Evolutionary conservation across 2,888 invertebrate genomes (phyloP).

Genomic region (Sphecodes monilicornis): DNA sequence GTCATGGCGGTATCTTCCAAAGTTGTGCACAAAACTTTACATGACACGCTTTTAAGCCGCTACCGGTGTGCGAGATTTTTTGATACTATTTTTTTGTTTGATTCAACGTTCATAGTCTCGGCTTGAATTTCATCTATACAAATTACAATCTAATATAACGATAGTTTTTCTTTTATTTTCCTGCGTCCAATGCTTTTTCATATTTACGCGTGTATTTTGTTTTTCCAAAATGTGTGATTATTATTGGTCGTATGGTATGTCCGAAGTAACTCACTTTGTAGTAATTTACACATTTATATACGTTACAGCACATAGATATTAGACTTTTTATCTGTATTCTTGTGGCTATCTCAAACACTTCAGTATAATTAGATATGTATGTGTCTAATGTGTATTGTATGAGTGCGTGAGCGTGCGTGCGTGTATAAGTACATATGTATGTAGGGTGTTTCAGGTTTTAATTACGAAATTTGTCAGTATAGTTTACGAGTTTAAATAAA

Average conservation of each 20-base stretch:
- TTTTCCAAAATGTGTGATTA: constrained; percentile 14
- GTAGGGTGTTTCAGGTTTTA: background rate
- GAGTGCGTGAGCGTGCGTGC: too few species aligned
- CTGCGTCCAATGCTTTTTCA: background rate
- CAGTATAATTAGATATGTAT: background rate
- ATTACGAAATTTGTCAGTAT: background rate
- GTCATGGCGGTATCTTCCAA: constrained; percentile 79
- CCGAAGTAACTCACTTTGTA: background rate
- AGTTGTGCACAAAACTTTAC: constrained; percentile 58
- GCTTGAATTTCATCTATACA: background rate
- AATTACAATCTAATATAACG: background rate
- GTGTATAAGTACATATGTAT: background rate
- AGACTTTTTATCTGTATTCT: background rate
- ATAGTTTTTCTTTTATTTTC: background rate
- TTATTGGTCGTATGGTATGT: background rate
- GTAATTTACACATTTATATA: background rate
- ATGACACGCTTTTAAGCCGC: constrained; percentile 51
- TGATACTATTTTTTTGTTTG: background rate
- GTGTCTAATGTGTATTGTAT: background rate
- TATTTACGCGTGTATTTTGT: constrained; percentile 9
- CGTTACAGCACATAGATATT: background rate
- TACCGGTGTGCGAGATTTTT: constrained; percentile 44
- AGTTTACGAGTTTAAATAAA: background rate
- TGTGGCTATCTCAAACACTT: background rate
- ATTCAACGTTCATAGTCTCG: background rate